Evolutionary conservation across 2,888 invertebrate species (phyloP).

Genomic region (Muscina levida): DNA sequence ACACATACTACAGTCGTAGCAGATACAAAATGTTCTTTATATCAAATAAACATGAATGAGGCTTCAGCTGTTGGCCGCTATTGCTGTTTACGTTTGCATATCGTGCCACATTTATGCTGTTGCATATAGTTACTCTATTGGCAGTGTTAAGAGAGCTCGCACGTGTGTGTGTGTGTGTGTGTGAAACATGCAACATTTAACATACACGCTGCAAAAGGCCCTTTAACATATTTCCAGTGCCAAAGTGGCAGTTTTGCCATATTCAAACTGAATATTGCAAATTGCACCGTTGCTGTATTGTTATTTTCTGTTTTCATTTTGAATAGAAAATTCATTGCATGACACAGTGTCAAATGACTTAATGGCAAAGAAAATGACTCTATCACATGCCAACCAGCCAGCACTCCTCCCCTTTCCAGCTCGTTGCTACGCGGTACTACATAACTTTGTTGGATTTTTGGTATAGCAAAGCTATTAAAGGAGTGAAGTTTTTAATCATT

Average conservation of each 20-base stretch:
- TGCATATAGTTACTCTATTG: conserved; percentile 26
- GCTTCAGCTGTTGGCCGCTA: conserved; percentile 5
- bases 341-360: conserved; percentile 68
- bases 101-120: conserved; percentile 20
- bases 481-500: conserved; percentile 68
- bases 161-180: too few relatives aligned
- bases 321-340: conserved; percentile 54
- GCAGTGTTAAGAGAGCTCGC: too few relatives aligned
- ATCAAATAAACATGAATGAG: neutral
- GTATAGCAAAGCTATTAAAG: conserved; percentile 37
- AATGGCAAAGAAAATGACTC: conserved; percentile 69
- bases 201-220: neutral
- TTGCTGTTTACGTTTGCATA: neutral
- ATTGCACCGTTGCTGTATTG: conserved; percentile 40
- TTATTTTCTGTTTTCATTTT: conserved; percentile 27
- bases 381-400: conserved; percentile 62
- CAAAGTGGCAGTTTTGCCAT: conserved; percentile 38
- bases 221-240: conserved; percentile 4
- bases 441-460: too few relatives aligned
- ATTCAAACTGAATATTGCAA: conserved; percentile 51
- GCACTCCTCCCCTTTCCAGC: conserved; percentile 34
- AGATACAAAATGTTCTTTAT: too few relatives aligned
- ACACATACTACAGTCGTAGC: neutral
- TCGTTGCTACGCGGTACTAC: neutral
- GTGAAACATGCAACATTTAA: conserved; percentile 38